Evolutionary conservation across 2,888 invertebrate genomes (phyloP), one percentile per base, ranked within the genome.

Genomic region (Melolontha melolontha): DNA sequence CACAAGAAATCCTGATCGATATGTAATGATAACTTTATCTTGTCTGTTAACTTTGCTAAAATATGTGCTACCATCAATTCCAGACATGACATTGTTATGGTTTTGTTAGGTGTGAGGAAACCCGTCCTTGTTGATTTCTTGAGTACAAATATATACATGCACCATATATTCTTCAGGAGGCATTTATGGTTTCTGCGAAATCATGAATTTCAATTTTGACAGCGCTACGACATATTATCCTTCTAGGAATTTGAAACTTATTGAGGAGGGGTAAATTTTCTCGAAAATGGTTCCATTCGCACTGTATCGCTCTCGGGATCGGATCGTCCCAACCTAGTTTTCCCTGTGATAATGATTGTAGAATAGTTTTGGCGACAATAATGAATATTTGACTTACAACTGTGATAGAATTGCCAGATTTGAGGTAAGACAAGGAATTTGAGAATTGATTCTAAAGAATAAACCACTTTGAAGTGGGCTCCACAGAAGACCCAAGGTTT

Each of bases 251-350:
- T 8, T 16, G 2, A 11, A 63, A 14, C n/a, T 14, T 29, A 16
- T 22, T 49, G 22, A 63, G 12, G 8, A 14, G 14, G n/a, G 10
- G 17, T 11, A 63, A 41, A 22, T 47, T 14, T 17, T 63, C 1
- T 11, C 27, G 39, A 49, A 47, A 63, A 11, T 44, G 11, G 29
- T 29, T n/a, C n/a, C n/a, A n/a, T n/a, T n/a, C n/a, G n/a, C n/a
- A n/a, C n/a, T n/a, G n/a, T n/a, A n/a, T n/a, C 27, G 39, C 6
- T 57, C 40, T 34, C 8, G 65, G 55, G 22, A 72, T 14, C 12
- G 49, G 14, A 8, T 72, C 59, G 17, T 72, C 73, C 73, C 70
- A 73, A 17, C 22, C 47, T n/a, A 67, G n/a, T 22, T 69, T 64
- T 14, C 14, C 11, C 11, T 17, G 8, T 70, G 70, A 73, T 41